phyloP scores from a whole-genome alignment of 2,888 invertebrate species.

The Euproctis similis region DNA sequence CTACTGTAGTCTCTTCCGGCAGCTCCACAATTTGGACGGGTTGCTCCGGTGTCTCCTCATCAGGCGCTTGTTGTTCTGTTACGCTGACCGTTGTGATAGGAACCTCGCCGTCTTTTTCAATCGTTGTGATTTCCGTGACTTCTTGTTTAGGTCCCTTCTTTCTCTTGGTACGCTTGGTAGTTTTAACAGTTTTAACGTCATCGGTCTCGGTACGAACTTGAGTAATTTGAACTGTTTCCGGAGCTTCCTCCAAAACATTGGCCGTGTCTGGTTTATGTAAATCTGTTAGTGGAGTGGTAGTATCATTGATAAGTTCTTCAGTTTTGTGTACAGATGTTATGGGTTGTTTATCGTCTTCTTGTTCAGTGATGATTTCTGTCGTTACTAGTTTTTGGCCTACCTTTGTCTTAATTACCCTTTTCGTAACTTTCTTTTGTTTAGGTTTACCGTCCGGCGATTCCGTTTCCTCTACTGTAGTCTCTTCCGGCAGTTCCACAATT shows the following conservation, averaged over 20 bases:
- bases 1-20: slow-evolving; percentile 20
- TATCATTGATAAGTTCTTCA: slow-evolving; percentile 6
- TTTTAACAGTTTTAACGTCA: slow-evolving; percentile 14
- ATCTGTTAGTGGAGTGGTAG: slow-evolving; percentile 2
- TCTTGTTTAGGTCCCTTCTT: slow-evolving; percentile 11
- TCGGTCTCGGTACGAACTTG: slow-evolving; percentile 8
- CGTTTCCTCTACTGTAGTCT: slow-evolving; percentile 24
- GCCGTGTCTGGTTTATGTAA: slow-evolving; percentile 14
- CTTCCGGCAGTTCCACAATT: slow-evolving; percentile 36
- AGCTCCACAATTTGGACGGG: slow-evolving; percentile 22
- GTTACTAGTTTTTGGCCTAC: slow-evolving; percentile 15
- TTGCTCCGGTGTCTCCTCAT: slow-evolving; percentile 1
- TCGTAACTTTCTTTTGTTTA: slow-evolving; percentile 28
- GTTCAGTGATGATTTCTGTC: slow-evolving; percentile 22
- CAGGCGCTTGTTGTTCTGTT: slow-evolving; percentile 8
- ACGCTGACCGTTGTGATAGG: slow-evolving; percentile 12
- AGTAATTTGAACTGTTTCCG: slow-evolving; percentile 4
- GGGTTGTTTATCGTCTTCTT: slow-evolving; percentile 11
- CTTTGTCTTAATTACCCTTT: slow-evolving; percentile 13
- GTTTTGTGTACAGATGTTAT: slow-evolving; percentile 5
- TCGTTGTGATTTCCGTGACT: slow-evolving; percentile 19
- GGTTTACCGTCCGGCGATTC: slow-evolving; percentile 38
- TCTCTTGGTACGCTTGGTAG: slow-evolving; percentile 24
- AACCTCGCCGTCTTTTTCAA: slow-evolving; percentile 18
- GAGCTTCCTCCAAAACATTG: slow-evolving; percentile 12